A percentile compares a stretch with the other conserved stretches of the same genome.
Conservation (phyloP, 2,797 vertebrate species). For the Centropyge bicolor region DNA sequence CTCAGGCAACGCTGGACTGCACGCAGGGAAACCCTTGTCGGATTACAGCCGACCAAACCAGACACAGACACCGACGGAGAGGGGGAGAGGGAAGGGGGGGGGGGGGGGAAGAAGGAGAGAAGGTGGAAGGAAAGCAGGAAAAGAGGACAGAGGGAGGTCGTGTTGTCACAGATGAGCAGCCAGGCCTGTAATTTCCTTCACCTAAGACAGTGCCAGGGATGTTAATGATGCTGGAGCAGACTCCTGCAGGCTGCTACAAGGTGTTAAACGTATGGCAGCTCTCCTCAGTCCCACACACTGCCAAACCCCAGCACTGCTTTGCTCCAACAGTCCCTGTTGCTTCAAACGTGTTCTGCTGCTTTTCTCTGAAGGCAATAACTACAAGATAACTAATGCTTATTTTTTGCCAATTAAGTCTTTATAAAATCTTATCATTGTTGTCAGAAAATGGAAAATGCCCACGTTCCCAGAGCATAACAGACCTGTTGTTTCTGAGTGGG, state of each 20-base stretch:
- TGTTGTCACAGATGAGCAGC: conserved; percentile 43
- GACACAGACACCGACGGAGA: neutral
- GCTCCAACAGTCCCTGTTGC: neutral
- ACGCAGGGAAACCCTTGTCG: conserved; percentile 44
- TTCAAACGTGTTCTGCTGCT: neutral
- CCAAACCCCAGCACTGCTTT: conserved; percentile 4
- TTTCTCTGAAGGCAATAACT: neutral
- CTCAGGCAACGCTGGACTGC: conserved; percentile 33
- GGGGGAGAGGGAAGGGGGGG: conserved; percentile 1
- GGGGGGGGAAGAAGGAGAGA: no score
- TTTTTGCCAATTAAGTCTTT: neutral
- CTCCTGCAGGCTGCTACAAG: conserved; percentile 52
- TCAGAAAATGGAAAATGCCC: neutral
- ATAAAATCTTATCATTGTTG: no score
- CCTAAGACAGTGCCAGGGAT: conserved; percentile 48
- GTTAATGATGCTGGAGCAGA: conserved; percentile 51
- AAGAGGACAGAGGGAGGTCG: neutral
- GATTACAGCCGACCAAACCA: conserved; percentile 40
- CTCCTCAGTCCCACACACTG: conserved; percentile 25
- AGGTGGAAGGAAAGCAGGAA: conserved; percentile 7
- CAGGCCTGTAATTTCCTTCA: conserved; percentile 39
- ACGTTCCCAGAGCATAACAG: neutral
- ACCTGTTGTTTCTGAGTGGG: neutral
- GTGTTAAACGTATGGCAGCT: conserved; percentile 60
- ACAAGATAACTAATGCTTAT: neutral